Base-by-base conservation (phyloP, 2,797 vertebrate genomes). In the Arnoldichthys spilopterus region DNA sequence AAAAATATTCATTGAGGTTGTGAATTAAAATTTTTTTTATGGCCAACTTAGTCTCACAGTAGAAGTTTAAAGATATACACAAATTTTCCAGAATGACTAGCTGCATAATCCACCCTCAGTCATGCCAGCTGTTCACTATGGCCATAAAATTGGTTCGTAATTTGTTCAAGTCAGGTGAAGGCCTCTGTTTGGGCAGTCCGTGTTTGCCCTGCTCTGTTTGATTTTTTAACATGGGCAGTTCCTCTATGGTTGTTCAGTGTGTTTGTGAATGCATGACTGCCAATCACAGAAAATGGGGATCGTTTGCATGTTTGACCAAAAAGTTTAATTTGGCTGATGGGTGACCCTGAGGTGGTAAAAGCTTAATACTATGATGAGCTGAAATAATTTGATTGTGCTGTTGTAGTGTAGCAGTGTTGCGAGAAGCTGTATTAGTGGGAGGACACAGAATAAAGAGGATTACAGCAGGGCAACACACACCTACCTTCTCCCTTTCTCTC, bases 401-500 rank as follows among this genome's bases (percentile, higher is more conserved):
- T 64, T 16, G 49, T 79, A 69, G 11, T 22, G 30, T 62, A 69
- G 74, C 54, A 67, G 18, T 58, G 37, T 53, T 47, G 51, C 54
- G 37, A 37, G 66, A 72, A 30, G 32, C 73, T 45, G 49, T 67
- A 56, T 59, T 79, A 72, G 62, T 71, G 62, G 43, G 74, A 73
- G 26, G 20, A 72, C 51, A 59, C 62, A 72, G 71, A 76, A 72
- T 74, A 81, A 76, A 82, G 76, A 76, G 83, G 80, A 79, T 79
- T 79, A 83, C 37, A 61, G 49, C 9, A 75, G 77, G 32, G 40
- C 68, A 22, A n/a, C 18, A 49, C 47, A 9, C 15, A 8, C 40
- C 6, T 40, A 15, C 26, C 6, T 45, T 20, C 40, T 58, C 58
- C 69, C 43, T 47, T 15, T 47, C 43, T 13, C 43, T 47, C 43